Percentiles rank a stretch among this genome's conserved stretches.
Evolutionary conservation across 2,113 vertebrate species (phyloP).

Genomic region (Asarcornis scutulata): DNA sequence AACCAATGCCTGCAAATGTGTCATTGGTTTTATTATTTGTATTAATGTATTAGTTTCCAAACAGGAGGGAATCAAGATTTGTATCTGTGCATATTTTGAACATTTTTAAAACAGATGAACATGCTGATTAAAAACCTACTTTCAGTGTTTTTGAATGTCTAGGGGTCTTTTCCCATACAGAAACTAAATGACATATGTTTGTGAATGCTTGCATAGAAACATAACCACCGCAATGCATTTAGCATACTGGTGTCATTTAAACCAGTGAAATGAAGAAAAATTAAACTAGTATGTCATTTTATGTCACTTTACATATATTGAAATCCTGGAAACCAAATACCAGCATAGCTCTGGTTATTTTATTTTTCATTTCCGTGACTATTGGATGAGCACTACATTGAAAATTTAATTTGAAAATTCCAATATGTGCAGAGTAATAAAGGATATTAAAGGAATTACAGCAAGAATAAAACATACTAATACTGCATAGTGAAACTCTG

Average conservation of each 20-base stretch:
- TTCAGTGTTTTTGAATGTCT: not conserved
- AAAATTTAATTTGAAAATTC: not conserved
- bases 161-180: not conserved
- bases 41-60: not conserved
- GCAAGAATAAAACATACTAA: not conserved
- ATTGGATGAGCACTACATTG: not conserved
- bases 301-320: not conserved
- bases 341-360: not conserved
- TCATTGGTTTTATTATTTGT: not conserved
- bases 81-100: not conserved
- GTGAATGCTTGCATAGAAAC: not conserved
- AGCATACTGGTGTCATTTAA: not conserved
- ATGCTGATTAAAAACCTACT: not conserved
- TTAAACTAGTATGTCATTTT: not conserved
- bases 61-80: not conserved
- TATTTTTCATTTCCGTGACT: not conserved
- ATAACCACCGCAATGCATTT: not conserved
- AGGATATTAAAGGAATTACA: not conserved
- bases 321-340: not conserved
- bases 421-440: not conserved
- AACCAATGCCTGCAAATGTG: not conserved
- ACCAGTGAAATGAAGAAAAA: not conserved
- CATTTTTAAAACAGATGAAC: not conserved
- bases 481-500: not conserved
- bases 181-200: not conserved